These are phyloP conservation scores for Tinea trinotella DNA, from an alignment of 2,888 invertebrate species.

Conservation along the genomic window DNA sequence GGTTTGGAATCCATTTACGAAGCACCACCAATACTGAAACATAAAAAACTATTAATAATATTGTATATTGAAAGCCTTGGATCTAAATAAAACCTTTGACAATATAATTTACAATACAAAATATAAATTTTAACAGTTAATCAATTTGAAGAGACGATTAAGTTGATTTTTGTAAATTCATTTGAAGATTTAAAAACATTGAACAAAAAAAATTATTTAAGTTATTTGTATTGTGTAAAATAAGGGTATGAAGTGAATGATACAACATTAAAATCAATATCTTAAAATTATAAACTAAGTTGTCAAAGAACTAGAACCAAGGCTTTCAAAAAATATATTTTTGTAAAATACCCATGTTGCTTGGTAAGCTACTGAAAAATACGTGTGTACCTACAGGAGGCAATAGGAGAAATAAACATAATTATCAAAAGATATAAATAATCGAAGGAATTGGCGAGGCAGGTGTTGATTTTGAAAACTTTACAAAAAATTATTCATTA, in stretches of 20 bases:
- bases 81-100: neutral
- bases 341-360: conserved; percentile 4
- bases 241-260: no score
- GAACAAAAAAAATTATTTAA: no score
- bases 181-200: no score
- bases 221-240: no score
- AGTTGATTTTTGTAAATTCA: no score
- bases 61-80: conserved; percentile 3
- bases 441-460: conserved; percentile 6
- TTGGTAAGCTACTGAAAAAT: neutral
- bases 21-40: conserved; percentile 12
- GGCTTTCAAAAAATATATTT: neutral
- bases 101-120: neutral
- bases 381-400: conserved; percentile 4
- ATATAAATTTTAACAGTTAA: neutral
- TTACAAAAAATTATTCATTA: no score
- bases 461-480: neutral
- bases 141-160: no score
- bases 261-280: neutral
- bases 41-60: neutral
- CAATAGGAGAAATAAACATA: conserved; percentile 4
- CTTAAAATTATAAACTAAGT: neutral
- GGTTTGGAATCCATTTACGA: neutral
- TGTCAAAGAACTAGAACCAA: neutral
- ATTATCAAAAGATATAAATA: neutral